Conservation (phyloP, 2,888 invertebrate genomes). For the Drosophila formosana region DNA sequence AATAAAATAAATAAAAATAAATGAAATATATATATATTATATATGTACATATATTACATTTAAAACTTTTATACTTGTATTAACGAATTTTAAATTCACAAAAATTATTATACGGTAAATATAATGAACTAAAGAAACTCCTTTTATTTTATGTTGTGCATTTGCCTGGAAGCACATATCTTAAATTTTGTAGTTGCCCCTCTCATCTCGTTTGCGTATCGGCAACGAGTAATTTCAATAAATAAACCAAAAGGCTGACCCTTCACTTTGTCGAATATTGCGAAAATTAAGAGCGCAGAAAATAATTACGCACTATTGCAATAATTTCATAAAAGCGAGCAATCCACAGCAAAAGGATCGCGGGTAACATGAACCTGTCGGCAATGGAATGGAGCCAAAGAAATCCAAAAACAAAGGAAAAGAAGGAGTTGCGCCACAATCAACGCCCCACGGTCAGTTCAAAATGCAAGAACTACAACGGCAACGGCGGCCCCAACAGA, state of each 20-base stretch:
- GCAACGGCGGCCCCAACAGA: slow-evolving; percentile 68
- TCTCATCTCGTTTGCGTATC: not conserved
- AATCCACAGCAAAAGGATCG: slow-evolving; percentile 30
- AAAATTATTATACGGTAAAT: not conserved
- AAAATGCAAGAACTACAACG: slow-evolving; percentile 38
- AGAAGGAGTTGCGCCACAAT: slow-evolving; percentile 79
- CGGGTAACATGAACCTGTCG: slow-evolving; percentile 78
- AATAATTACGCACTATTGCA: slow-evolving; percentile 83
- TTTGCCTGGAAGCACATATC: slow-evolving; percentile 28
- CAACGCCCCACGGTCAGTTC: slow-evolving; percentile 71
- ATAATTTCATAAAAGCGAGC: slow-evolving; percentile 75
- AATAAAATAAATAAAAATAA: too few relatives aligned
- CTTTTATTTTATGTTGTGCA: not conserved
- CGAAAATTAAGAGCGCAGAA: slow-evolving; percentile 79
- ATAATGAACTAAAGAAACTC: not conserved
- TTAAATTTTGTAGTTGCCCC: not conserved
- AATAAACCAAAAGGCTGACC: slow-evolving; percentile 40
- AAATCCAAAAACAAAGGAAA: slow-evolving; percentile 22
- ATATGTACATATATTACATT: too few relatives aligned
- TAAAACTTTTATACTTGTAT: too few relatives aligned
- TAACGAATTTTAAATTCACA: not conserved
- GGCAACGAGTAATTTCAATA: slow-evolving; percentile 63
- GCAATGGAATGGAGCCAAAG: slow-evolving; percentile 56
- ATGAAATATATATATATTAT: too few relatives aligned
- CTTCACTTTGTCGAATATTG: slow-evolving; percentile 43